Conservation (phyloP, 1,140 invertebrate genomes). For the Drosophila trapezifrons region DNA sequence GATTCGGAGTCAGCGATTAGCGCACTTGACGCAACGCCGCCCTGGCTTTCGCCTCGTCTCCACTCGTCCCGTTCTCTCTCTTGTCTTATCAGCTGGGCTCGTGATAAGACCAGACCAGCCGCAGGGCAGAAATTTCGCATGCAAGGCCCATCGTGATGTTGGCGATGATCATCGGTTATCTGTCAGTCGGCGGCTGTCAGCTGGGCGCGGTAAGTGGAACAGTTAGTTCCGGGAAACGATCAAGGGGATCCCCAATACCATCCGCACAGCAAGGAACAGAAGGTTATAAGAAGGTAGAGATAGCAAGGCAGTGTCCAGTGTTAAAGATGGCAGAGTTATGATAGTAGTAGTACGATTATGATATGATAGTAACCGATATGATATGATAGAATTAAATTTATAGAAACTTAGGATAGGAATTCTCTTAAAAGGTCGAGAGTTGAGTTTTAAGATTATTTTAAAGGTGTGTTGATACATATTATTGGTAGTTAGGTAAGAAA, state of each 20-base stretch:
- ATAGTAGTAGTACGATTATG: neutral
- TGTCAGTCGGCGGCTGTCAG: conserved; percentile 27
- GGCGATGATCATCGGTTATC: conserved; percentile 37
- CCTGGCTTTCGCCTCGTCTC: conserved; percentile 10
- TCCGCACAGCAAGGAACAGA: neutral
- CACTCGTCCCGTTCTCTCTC: conserved; percentile 4
- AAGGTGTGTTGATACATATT: no score
- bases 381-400: neutral
- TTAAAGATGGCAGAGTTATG: neutral
- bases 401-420: neutral
- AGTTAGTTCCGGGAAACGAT: conserved; percentile 43
- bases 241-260: conserved; percentile 8
- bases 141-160: conserved; percentile 4
- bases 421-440: neutral
- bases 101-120: conserved; percentile 52
- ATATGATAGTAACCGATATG: neutral
- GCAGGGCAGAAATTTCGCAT: conserved; percentile 31
- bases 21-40: conserved; percentile 60
- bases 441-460: neutral
- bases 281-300: neutral
- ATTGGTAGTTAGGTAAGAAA: no score
- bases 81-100: conserved; percentile 66
- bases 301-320: neutral
- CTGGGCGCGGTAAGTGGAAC: conserved; percentile 16
- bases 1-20: conserved; percentile 54